Evolutionary conservation across 2,797 vertebrate genomes (phyloP), one percentile per base, ranked within the genome.

Genomic region (Pantherophis alleghaniensis): DNA sequence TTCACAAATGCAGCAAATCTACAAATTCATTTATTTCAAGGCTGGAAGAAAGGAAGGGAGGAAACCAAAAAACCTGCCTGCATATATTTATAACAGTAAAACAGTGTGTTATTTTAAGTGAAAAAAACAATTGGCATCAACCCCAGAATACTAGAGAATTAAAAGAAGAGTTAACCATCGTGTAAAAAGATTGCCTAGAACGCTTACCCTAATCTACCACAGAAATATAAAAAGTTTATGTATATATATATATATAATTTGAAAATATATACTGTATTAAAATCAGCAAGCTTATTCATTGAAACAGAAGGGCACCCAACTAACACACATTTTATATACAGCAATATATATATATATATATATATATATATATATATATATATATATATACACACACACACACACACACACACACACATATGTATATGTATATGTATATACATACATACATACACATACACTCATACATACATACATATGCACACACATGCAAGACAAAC

Each of bases 201-300:
- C 97, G 96, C 98, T 97, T 98, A 97, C 96, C 98, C 98, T 98
- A 98, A 98, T 97, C 98, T 98, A 98, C 97, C 98, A 98, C 98
- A 97, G 98, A 98, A 98, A 98, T 99, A 99, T 98, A 99, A 99
- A 83, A 98, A 99, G 98, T 98, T 98, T 98, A 98, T 98, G 98
- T 98, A 98, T 37, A 37, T 37, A 37, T 37, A 37, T 98, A 98
- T 98, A 98, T 98, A 98, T 98, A 98, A 69, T 89, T 97, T 98
- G 98, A 98, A 98, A 98, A 98, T 98, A 98, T 98, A 98, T 98
- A 98, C 98, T 97, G 97, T 98, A 97, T 97, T 98, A 98, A 98
- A 98, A 98, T 98, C 97, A 97, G 97, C 97, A 98, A 97, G 98
- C 97, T 96, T 96, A 96, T 97, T 97, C 93, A 96, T 97, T 97